Evolutionary conservation across 2,113 vertebrate genomes (phyloP).

Genomic region (Grus americana): DNA sequence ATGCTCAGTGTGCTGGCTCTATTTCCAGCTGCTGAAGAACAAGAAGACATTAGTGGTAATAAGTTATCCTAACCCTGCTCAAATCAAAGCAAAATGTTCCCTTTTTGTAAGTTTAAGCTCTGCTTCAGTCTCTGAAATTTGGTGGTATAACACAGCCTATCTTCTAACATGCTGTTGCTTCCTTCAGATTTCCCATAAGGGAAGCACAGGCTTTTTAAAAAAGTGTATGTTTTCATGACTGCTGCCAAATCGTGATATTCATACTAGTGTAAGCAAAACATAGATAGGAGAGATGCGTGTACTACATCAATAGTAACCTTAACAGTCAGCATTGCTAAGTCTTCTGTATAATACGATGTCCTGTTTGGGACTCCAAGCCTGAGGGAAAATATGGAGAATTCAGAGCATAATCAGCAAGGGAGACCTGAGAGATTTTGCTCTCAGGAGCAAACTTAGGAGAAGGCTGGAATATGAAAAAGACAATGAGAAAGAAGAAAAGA

Average conservation of each 20-base stretch:
- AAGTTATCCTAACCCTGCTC: neutral
- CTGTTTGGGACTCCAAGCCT: neutral
- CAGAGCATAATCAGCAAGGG: neutral
- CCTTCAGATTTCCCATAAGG: neutral
- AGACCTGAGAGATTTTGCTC: neutral
- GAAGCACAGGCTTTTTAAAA: neutral
- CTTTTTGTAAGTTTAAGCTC: neutral
- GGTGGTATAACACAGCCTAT: neutral
- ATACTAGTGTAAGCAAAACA: neutral
- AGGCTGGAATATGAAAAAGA: neutral
- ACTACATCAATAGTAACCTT: neutral
- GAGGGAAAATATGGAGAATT: neutral
- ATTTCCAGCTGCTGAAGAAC: neutral
- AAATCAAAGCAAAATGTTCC: neutral
- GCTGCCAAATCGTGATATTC: neutral
- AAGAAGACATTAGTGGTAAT: neutral
- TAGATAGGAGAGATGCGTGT: neutral
- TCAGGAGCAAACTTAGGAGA: neutral
- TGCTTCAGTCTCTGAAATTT: neutral
- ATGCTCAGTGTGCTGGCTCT: neutral
- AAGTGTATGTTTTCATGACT: neutral
- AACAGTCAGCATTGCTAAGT: neutral
- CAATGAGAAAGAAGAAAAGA: neutral
- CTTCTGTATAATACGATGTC: neutral
- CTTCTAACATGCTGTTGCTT: neutral